Percentiles rank a stretch among this genome's conserved stretches.
Evolutionary conservation across 2,888 invertebrate species (phyloP).

Genomic region (Eudemis profundana): DNA sequence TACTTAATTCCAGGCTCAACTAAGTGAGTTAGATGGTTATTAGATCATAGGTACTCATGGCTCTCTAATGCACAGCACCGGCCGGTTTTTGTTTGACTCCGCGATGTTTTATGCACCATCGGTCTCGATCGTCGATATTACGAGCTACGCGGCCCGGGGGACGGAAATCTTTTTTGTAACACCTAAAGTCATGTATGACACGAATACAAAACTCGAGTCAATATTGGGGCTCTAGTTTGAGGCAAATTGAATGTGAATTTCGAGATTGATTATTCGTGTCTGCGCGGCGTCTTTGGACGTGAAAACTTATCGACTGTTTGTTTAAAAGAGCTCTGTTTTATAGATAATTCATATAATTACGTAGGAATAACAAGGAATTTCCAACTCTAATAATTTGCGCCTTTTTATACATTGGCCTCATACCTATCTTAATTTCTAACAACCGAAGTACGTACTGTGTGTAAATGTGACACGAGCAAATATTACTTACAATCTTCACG

Average conservation of each 20-base stretch:
- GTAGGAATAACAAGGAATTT: no score
- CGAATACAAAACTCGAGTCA: conserved; percentile 68
- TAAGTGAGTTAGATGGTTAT: no score
- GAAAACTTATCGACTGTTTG: no score
- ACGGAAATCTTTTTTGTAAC: conserved; percentile 49
- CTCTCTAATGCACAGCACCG: conserved; percentile 49
- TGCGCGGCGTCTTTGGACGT: not conserved
- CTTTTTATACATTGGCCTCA: no score
- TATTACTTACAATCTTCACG: no score
- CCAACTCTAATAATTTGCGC: no score
- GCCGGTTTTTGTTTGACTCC: conserved; percentile 62
- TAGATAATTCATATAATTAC: no score
- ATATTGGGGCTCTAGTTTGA: conserved; percentile 55
- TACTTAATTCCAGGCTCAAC: no score
- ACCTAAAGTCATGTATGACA: conserved; percentile 54
- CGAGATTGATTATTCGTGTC: conserved; percentile 43
- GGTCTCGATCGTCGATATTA: conserved; percentile 64
- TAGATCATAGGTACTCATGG: not conserved
- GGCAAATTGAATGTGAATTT: conserved; percentile 61
- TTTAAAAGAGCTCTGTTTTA: no score
- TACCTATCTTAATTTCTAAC: no score
- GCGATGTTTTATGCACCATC: conserved; percentile 77
- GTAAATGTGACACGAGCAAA: no score
- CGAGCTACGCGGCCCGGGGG: conserved; percentile 58
- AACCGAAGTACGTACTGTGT: no score